A percentile compares a stretch with the other conserved stretches of the same genome.
phyloP scores from a whole-genome alignment of 2,888 invertebrate species.

The Omphaloscelis lunosa region DNA sequence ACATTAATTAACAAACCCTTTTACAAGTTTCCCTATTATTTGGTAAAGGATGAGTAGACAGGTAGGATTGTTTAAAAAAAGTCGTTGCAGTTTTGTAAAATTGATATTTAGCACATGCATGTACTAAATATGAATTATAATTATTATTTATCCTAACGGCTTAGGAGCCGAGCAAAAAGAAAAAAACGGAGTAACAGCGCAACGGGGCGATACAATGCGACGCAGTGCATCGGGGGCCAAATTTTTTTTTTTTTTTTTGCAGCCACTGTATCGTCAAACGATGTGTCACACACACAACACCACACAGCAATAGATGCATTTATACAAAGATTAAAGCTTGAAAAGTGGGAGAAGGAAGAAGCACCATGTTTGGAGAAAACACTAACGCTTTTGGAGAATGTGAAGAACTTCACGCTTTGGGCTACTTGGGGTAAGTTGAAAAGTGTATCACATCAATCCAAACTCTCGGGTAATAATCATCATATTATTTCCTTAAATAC shows the following conservation, averaged over 20 bases:
- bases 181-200: not conserved
- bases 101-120: too few relatives aligned
- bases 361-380: slow-evolving; percentile 44
- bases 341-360: slow-evolving; percentile 50
- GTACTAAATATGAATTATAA: too few relatives aligned
- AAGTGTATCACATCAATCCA: not conserved
- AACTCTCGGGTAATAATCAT: too few relatives aligned
- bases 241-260: not conserved
- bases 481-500: too few relatives aligned
- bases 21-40: not conserved
- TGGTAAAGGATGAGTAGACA: not conserved
- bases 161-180: not conserved
- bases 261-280: slow-evolving; percentile 19
- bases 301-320: slow-evolving; percentile 12
- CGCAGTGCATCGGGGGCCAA: not conserved
- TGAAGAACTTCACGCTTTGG: slow-evolving; percentile 61
- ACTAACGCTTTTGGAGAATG: slow-evolving; percentile 48
- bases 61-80: not conserved
- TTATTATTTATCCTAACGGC: too few relatives aligned
- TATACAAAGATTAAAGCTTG: slow-evolving; percentile 23
- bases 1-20: not conserved
- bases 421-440: slow-evolving; percentile 57
- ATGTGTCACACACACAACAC: not conserved
- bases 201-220: not conserved
- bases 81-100: not conserved